A percentile compares a stretch with the other conserved stretches of the same genome.
Conservation (phyloP, 2,113 vertebrate species). For the Pteropus alecto region DNA sequence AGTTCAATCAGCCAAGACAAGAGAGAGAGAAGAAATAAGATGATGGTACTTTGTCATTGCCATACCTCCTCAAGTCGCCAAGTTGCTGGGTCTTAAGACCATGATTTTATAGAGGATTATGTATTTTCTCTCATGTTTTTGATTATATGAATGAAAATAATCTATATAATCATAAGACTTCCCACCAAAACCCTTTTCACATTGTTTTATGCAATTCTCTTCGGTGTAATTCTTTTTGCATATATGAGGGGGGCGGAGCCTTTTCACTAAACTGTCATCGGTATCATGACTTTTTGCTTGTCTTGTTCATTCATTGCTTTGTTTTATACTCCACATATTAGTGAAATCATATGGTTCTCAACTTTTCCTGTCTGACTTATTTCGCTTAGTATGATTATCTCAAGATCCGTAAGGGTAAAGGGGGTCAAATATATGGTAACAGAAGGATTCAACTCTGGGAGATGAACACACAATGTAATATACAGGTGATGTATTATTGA, state of each 20-base stretch:
- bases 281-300: no score
- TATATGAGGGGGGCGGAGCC: not conserved
- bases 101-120: not conserved
- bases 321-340: no score
- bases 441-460: no score
- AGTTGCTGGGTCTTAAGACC: not conserved
- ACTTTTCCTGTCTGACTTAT: no score
- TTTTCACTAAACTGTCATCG: no score
- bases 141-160: not conserved
- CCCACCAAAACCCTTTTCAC: not conserved
- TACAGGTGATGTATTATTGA: no score
- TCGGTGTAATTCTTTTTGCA: not conserved
- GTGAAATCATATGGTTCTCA: no score
- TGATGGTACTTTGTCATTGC: not conserved
- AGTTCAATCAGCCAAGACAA: not conserved
- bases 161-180: not conserved
- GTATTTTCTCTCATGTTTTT: not conserved
- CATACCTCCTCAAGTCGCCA: not conserved
- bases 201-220: not conserved
- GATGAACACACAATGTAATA: no score
- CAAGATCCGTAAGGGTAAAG: no score
- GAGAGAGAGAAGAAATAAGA: not conserved
- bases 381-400: no score
- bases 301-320: no score
- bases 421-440: no score